phyloP scores from a whole-genome alignment of 1,140 invertebrate genomes.

The Zaprionus tsacasi region DNA sequence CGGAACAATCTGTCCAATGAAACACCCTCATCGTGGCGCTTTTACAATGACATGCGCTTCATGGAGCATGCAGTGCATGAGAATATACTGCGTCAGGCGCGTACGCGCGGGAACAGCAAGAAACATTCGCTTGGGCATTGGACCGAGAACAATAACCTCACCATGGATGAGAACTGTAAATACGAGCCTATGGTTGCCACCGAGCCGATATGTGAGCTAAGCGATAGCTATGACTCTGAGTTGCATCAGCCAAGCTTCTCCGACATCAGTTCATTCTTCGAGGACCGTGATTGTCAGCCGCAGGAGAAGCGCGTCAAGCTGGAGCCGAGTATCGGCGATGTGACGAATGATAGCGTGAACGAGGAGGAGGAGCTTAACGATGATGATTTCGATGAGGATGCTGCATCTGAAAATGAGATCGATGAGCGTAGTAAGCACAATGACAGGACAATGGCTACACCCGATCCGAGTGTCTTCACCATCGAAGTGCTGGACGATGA shows the following conservation, averaged over 20 bases:
- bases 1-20: constrained; percentile 76
- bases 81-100: constrained; percentile 72
- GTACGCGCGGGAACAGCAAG: constrained; percentile 49
- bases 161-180: constrained; percentile 48
- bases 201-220: constrained; percentile 69
- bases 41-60: constrained; percentile 80
- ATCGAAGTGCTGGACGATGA: constrained; percentile 75
- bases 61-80: constrained; percentile 76
- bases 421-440: constrained; percentile 46
- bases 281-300: constrained; percentile 53
- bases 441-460: constrained; percentile 4
- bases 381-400: constrained; percentile 77
- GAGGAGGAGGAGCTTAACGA: constrained; percentile 60
- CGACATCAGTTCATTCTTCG: constrained; percentile 72
- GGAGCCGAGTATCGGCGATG: constrained; percentile 41
- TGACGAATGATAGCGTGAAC: constrained; percentile 23
- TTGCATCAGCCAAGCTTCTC: constrained; percentile 73
- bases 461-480: constrained; percentile 58
- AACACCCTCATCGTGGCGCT: constrained; percentile 75
- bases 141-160: constrained; percentile 64
- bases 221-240: constrained; percentile 73
- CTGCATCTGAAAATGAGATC: constrained; percentile 62
- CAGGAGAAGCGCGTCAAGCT: constrained; percentile 61
- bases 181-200: constrained; percentile 56
- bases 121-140: constrained; percentile 56